phyloP scores from a whole-genome alignment of 2,888 invertebrate genomes.

The Tetramorium bicarinatum region DNA sequence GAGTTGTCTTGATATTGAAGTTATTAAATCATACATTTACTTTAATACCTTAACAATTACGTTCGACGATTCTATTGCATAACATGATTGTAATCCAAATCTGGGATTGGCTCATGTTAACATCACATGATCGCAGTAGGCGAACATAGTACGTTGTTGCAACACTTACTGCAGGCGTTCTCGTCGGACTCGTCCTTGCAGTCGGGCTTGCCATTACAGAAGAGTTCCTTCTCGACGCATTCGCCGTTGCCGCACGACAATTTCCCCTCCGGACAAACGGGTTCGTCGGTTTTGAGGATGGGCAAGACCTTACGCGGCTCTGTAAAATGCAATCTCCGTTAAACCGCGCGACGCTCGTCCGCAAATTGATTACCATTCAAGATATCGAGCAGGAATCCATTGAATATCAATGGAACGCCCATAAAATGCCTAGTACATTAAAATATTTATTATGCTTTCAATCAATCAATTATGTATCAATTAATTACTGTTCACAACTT shows the following conservation, averaged over 20 bases:
- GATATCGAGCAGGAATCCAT: slow-evolving; percentile 1
- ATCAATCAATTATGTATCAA: neutral
- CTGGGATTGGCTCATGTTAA: neutral
- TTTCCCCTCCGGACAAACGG: slow-evolving; percentile 96
- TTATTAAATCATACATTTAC: neutral
- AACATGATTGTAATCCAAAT: slow-evolving; percentile 9
- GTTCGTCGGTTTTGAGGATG: slow-evolving; percentile 96
- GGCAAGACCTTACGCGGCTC: slow-evolving; percentile 96
- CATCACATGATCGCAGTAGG: slow-evolving; percentile 45
- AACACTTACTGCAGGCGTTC: slow-evolving; percentile 96
- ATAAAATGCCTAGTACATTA: neutral
- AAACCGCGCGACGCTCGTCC: slow-evolving; percentile 43
- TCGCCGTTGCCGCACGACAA: slow-evolving; percentile 97
- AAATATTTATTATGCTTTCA: neutral
- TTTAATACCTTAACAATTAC: neutral
- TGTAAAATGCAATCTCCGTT: slow-evolving; percentile 86
- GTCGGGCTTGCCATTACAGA: slow-evolving; percentile 97
- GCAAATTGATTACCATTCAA: slow-evolving; percentile 17
- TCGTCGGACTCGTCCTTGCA: slow-evolving; percentile 98
- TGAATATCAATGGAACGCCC: slow-evolving; percentile 8
- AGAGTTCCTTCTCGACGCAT: slow-evolving; percentile 96
- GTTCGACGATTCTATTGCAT: neutral
- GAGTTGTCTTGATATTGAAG: neutral
- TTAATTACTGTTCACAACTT: neutral
- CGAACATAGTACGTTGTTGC: slow-evolving; percentile 20